A percentile compares a stretch with the other conserved stretches of the same genome.
phyloP scores from a whole-genome alignment of 2,888 invertebrate species.

The Ochlodes sylvanus region DNA sequence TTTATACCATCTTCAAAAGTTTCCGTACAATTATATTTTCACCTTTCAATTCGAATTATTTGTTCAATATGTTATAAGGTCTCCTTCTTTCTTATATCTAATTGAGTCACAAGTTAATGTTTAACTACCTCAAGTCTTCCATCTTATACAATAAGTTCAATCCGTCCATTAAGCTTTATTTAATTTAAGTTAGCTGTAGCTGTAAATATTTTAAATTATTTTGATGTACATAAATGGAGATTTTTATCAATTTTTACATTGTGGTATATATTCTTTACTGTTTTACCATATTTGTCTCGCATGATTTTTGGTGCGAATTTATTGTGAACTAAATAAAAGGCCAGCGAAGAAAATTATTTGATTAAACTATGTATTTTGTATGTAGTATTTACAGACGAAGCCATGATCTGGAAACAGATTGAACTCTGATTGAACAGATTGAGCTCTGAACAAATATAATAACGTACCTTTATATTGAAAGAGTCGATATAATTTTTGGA shows the following conservation, averaged over 20 bases:
- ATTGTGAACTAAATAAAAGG: no score
- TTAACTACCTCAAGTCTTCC: constrained; percentile 69
- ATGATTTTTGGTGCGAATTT: no score
- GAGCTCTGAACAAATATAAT: neutral
- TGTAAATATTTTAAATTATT: constrained; percentile 51
- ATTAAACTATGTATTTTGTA: neutral
- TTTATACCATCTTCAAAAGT: neutral
- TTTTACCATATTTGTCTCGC: no score
- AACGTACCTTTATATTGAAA: neutral
- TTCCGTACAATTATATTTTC: neutral
- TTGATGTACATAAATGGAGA: constrained; percentile 19
- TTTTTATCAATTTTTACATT: neutral
- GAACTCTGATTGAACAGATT: no score
- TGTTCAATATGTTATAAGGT: no score
- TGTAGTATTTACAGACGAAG: neutral
- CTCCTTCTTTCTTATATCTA: neutral
- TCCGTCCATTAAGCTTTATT: constrained; percentile 75
- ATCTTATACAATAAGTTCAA: constrained; percentile 46
- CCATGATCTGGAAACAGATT: neutral
- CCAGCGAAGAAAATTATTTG: no score
- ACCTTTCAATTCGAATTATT: neutral
- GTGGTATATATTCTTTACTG: no score
- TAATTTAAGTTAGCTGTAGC: constrained; percentile 59
- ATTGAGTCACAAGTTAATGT: constrained; percentile 27
- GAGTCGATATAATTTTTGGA: no score